Base-by-base conservation (phyloP, 1,140 invertebrate species). In the Bombus balteatus region DNA sequence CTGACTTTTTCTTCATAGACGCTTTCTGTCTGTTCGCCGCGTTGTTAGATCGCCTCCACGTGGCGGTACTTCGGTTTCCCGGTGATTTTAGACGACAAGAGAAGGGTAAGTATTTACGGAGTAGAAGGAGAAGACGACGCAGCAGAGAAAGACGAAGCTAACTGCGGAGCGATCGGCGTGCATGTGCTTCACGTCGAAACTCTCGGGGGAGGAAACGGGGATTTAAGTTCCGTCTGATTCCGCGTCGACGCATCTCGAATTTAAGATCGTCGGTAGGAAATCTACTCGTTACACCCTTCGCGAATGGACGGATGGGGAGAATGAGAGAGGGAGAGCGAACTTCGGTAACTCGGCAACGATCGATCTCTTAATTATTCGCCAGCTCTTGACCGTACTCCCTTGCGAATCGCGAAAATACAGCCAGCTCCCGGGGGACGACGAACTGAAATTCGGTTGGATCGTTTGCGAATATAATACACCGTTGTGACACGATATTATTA, bases 181-280 rank as follows among this genome's bases (percentile, higher is more conserved):
- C 37, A 70, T 57, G 34, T 68, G 43, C 43, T 57, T 18, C 25
- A n/a, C 9, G 39, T 66, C 12, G 65, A n/a, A 74, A 72, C 39
- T 28, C 70, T 43, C 81, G 6, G 3, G 75, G 74, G 81, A 86
- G 47, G 59, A 73, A 65, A 53, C 47, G 71, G 72, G 84, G 62
- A 59, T 81, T 85, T 81, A 85, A 86, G 85, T 86, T 88, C 62
- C 79, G 59, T 77, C 53, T 57, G 84, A 86, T 86, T 86, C 79
- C 84, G 71, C 84, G 72, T 86, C 84, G 84, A 86, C 79, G 84
- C 84, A 82, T 75, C 80, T 34, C 79, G 84, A 82, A 86, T 86
- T 86, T 82, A 86, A 86, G 84, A 86, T 86, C 72, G 62, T 37
- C 62, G 72, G 47, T 70, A 85, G 83, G 83, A 86, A 75, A 86